Base-by-base conservation (phyloP, 35 echinoderm and acorn worm genomes). In the Patiria miniata region DNA sequence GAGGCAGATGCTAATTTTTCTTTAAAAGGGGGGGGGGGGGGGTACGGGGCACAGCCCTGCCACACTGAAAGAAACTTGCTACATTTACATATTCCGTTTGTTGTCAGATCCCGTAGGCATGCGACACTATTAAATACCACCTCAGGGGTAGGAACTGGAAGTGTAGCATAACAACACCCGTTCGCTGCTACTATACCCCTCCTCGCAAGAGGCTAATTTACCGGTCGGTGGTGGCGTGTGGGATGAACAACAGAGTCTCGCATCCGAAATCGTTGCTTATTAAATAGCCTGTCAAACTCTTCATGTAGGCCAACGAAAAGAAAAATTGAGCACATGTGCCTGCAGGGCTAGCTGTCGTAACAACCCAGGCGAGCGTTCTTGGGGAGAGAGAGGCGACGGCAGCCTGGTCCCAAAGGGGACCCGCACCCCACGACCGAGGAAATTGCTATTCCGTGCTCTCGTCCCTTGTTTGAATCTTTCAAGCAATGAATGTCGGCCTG, bases 251-350 rank as follows among this genome's bases (percentile, higher is more conserved):
- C 65, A 26, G 34, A 15, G 26, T 73, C 21, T 73, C 18, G 26
- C 26, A 30, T 73, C 65, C 34, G 65, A 73, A 73, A 73, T 73
- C 65, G 65, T 73, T 73, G 65, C 65, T 73, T 73, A 73, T 73
- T 73, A 73, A 73, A 73, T 73, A 73, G 65, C 65, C 29, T 73
- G 65, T 73, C 65, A 73, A 73, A 73, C 65, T 73, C 65, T 73
- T 73, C 65, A 73, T 34, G 65, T 30, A 73, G 42, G 12, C 42
- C 4, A 4, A 47, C 4, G 42, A 47, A 47, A 47, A 47, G 29
- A 30, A 73, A 73, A 73, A 26, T 12, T 73, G 65, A 73, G 29
- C 65, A 73, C 26, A 30, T 10, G 34, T 73, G 65, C 65, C 65
- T 73, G 14, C 65, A 73, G 65, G 65, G 65, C 34, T 73, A 34